Percentiles rank a stretch among this genome's conserved stretches.
These are phyloP conservation scores for Plemyria rubiginata DNA, from an alignment of 2,888 invertebrate genomes.

Conservation along the genomic window DNA sequence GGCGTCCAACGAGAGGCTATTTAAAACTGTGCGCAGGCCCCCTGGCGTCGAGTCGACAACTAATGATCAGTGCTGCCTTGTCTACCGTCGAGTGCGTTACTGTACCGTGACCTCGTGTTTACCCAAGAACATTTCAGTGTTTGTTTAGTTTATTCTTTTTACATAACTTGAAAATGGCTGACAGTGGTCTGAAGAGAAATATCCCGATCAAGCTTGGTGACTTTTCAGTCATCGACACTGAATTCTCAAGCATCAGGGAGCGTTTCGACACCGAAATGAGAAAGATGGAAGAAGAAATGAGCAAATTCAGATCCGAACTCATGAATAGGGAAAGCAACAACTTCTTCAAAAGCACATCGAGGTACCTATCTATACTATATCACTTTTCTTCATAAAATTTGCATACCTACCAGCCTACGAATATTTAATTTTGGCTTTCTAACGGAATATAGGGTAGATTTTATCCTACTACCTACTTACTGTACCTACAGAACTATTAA, in stretches of 20 bases:
- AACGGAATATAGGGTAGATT: too few species aligned
- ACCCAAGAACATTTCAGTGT: constrained; percentile 78
- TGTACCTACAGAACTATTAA: too few species aligned
- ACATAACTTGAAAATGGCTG: constrained; percentile 88
- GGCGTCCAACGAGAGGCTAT: constrained; percentile 80
- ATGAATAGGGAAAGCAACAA: constrained; percentile 97
- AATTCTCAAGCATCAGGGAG: constrained; percentile 98
- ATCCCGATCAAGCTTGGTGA: constrained; percentile 97
- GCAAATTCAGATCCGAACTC: constrained; percentile 95
- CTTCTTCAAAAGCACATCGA: constrained; percentile 95
- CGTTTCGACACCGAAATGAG: constrained; percentile 98
- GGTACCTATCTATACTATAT: constrained; percentile 84
- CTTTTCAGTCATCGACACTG: constrained; percentile 97
- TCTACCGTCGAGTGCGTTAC: constrained; percentile 74
- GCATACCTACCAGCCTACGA: background rate
- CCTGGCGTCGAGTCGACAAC: constrained; percentile 81
- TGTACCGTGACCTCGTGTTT: constrained; percentile 76
- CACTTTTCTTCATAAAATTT: constrained; percentile 18
- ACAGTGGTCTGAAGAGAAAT: constrained; percentile 93
- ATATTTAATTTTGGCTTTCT: too few species aligned
- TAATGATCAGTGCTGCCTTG: constrained; percentile 83
- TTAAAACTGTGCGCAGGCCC: constrained; percentile 85
- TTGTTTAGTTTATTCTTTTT: constrained; percentile 77
- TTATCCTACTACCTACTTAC: too few species aligned
- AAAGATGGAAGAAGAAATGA: constrained; percentile 99